Evolutionary conservation across 2,113 vertebrate species (phyloP).

Genomic region (Laticauda laticaudata): DNA sequence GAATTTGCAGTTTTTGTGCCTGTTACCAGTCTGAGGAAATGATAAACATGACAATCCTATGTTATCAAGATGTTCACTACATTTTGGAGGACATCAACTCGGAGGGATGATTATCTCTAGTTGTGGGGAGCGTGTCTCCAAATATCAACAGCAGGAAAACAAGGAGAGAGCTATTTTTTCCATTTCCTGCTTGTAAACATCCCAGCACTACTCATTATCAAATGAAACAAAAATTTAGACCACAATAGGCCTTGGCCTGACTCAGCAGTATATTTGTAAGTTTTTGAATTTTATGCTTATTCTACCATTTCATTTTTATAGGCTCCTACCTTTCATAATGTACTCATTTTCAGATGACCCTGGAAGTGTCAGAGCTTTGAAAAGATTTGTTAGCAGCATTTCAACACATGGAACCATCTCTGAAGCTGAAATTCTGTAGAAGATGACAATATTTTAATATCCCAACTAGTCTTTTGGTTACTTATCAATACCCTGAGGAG

Average conservation of each 20-base stretch:
- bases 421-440: constrained; percentile 83
- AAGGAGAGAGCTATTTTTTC: not conserved
- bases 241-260: not conserved
- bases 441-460: constrained; percentile 44
- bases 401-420: constrained; percentile 94
- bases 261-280: not conserved
- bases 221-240: not conserved
- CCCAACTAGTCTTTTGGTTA: not conserved
- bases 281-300: not conserved
- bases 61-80: not conserved
- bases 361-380: constrained; percentile 90
- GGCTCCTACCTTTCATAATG: constrained; percentile 93
- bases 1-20: not conserved
- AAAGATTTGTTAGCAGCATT: constrained; percentile 91
- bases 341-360: constrained; percentile 98
- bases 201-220: not conserved
- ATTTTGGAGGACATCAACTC: not conserved
- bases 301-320: not conserved
- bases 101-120: not conserved
- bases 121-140: not conserved
- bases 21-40: not conserved
- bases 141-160: not conserved
- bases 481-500: not conserved
- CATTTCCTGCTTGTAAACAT: not conserved
- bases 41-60: not conserved